Evolutionary conservation across 2,888 invertebrate genomes (phyloP).

Genomic region (Hanleya hanleyi): DNA sequence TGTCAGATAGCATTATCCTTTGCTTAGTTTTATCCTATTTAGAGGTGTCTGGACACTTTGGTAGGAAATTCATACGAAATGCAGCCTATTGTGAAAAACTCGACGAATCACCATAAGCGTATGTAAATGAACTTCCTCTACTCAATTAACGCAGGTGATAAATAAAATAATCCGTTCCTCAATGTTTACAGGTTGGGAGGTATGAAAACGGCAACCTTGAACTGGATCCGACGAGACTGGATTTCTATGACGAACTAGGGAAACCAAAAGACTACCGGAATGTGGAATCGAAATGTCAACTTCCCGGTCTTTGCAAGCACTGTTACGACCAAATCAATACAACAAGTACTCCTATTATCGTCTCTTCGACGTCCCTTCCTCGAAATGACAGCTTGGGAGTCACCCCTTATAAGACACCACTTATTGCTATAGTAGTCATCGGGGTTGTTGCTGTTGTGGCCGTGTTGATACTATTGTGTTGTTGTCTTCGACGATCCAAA

Average conservation of each 20-base stretch:
- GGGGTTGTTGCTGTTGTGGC: not conserved
- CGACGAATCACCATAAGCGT: too few relatives aligned
- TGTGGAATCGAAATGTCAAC: not conserved
- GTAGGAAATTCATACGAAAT: too few relatives aligned
- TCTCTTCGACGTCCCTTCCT: too few relatives aligned
- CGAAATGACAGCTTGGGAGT: too few relatives aligned
- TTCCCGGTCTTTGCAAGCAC: not conserved
- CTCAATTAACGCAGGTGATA: too few relatives aligned
- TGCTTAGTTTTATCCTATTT: too few relatives aligned
- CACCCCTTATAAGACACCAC: not conserved
- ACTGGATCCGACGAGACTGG: constrained; percentile 15
- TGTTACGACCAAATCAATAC: too few relatives aligned
- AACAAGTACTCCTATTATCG: too few relatives aligned
- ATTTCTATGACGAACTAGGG: constrained; percentile 32
- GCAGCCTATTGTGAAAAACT: not conserved
- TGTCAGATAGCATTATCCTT: too few relatives aligned
- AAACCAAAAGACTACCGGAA: not conserved
- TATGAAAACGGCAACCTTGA: constrained; percentile 18
- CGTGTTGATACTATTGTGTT: too few relatives aligned
- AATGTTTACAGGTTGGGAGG: constrained; percentile 34
- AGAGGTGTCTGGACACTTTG: constrained; percentile 36
- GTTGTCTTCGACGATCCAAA: too few relatives aligned
- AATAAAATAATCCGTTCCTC: not conserved
- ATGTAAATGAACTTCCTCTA: too few relatives aligned
- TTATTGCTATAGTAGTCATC: not conserved